A percentile compares a stretch with the other conserved stretches of the same genome.
These are phyloP conservation scores for Harpegnathos saltator DNA, from an alignment of 1,140 invertebrate genomes.

Conservation along the genomic window DNA sequence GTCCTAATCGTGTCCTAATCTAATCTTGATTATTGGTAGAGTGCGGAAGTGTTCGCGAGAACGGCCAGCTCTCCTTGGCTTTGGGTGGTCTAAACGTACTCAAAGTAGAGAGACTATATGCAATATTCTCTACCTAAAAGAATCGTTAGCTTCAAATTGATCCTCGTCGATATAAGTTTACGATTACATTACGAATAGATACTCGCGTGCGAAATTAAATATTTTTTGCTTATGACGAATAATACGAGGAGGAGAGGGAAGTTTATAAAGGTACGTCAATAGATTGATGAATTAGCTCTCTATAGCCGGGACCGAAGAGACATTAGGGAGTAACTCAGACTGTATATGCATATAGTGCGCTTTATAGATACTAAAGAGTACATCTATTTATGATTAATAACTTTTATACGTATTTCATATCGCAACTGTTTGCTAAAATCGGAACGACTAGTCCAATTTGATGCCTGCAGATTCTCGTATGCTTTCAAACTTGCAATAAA, in stretches of 20 bases:
- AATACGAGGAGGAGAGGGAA: slow-evolving; percentile 5
- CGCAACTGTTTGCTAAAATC: slow-evolving; percentile 51
- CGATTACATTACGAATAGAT: slow-evolving; percentile 13
- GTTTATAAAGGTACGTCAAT: not conserved
- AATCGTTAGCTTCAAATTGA: slow-evolving; percentile 20
- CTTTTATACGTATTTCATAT: slow-evolving; percentile 46
- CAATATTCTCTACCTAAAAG: slow-evolving; percentile 29
- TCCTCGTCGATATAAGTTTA: not conserved
- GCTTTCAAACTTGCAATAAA: slow-evolving; percentile 48
- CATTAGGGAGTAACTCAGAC: slow-evolving; percentile 44
- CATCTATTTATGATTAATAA: slow-evolving; percentile 47
- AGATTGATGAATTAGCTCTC: slow-evolving; percentile 6
- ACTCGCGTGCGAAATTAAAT: slow-evolving; percentile 3
- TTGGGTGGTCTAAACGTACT: too few relatives aligned
- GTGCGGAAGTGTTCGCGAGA: not conserved
- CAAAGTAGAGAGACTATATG: slow-evolving; percentile 9
- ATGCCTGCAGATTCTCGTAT: slow-evolving; percentile 36
- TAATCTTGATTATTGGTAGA: slow-evolving; percentile 39
- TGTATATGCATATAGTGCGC: slow-evolving; percentile 34
- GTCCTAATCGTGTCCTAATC: slow-evolving; percentile 12
- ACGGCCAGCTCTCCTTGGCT: too few relatives aligned
- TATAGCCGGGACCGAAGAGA: slow-evolving; percentile 34
- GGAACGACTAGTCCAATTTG: slow-evolving; percentile 17
- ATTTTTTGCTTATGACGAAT: slow-evolving; percentile 34
- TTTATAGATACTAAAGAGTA: slow-evolving; percentile 46